phyloP scores from a whole-genome alignment of 2,797 vertebrate genomes.

The Apogon talboti region DNA sequence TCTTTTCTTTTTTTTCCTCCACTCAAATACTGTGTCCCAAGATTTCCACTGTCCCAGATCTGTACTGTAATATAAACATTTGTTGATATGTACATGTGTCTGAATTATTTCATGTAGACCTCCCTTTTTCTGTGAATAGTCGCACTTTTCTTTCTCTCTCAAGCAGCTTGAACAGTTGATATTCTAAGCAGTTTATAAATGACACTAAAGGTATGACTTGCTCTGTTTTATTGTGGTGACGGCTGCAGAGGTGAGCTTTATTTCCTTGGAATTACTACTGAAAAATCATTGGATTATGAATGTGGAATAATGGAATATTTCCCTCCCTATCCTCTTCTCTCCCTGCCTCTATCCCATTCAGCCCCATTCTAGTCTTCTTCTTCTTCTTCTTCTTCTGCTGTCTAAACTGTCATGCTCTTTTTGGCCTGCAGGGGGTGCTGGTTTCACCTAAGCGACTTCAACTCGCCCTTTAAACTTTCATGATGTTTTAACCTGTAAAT shows the following conservation, averaged over 20 bases:
- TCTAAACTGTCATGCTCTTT: conserved; percentile 40
- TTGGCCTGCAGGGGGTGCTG: conserved; percentile 64
- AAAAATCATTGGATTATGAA: conserved; percentile 69
- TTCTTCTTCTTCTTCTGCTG: conserved; percentile 11
- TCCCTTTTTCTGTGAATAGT: conserved; percentile 76
- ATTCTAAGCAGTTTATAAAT: conserved; percentile 68
- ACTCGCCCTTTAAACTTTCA: conserved; percentile 55
- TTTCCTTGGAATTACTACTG: conserved; percentile 58
- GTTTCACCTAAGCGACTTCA: conserved; percentile 49
- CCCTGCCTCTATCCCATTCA: conserved; percentile 5
- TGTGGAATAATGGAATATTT: conserved; percentile 58
- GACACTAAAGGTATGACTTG: conserved; percentile 61
- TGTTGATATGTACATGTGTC: conserved; percentile 86
- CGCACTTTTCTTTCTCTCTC: conserved; percentile 54
- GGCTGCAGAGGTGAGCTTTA: conserved; percentile 75
- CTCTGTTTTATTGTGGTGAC: conserved; percentile 82
- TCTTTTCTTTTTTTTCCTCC: conserved; percentile 56
- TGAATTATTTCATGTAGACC: conserved; percentile 70
- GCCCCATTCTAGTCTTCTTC: conserved; percentile 13
- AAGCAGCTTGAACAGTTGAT: conserved; percentile 82
- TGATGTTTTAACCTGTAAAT: conserved; percentile 73
- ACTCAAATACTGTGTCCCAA: conserved; percentile 57
- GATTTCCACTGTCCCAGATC: conserved; percentile 60
- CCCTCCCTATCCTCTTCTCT: conserved; percentile 18
- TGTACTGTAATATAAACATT: conserved; percentile 77